Evolutionary conservation across 1,140 invertebrate species (phyloP).

Genomic region (Aphelinus certus): DNA sequence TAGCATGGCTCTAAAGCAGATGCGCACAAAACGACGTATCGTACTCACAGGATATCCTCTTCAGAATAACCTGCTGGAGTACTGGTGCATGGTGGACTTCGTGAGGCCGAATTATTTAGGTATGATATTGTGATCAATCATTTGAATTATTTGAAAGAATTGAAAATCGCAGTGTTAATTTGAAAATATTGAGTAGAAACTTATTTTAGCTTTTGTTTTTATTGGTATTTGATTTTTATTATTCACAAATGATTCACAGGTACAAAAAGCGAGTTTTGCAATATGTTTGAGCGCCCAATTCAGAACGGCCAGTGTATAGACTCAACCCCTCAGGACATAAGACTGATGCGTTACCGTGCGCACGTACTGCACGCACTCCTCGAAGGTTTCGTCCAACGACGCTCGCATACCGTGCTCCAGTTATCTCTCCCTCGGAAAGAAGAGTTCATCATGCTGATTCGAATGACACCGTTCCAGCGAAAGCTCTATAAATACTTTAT

Average conservation of each 20-base stretch:
- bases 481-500: slow-evolving; percentile 91
- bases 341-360: slow-evolving; percentile 88
- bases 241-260: slow-evolving; percentile 50
- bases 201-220: no score
- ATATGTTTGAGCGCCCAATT: slow-evolving; percentile 96
- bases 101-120: slow-evolving; percentile 91
- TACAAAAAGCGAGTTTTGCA: slow-evolving; percentile 92
- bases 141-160: no score
- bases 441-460: slow-evolving; percentile 89
- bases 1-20: slow-evolving; percentile 90
- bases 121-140: neutral
- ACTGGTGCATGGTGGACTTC: slow-evolving; percentile 98
- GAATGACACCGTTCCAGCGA: slow-evolving; percentile 88
- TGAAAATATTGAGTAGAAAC: no score
- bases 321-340: slow-evolving; percentile 88
- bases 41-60: slow-evolving; percentile 95
- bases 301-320: slow-evolving; percentile 95
- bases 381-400: slow-evolving; percentile 91
- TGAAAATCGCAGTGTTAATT: no score
- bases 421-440: slow-evolving; percentile 88
- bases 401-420: slow-evolving; percentile 89
- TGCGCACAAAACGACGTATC: slow-evolving; percentile 87
- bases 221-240: no score
- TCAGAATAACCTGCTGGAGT: slow-evolving; percentile 96
- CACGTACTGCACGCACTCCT: slow-evolving; percentile 90